Percentiles rank a stretch among this genome's conserved stretches.
Conservation (phyloP, 2,797 vertebrate species). For the Brachymystax lenok region DNA sequence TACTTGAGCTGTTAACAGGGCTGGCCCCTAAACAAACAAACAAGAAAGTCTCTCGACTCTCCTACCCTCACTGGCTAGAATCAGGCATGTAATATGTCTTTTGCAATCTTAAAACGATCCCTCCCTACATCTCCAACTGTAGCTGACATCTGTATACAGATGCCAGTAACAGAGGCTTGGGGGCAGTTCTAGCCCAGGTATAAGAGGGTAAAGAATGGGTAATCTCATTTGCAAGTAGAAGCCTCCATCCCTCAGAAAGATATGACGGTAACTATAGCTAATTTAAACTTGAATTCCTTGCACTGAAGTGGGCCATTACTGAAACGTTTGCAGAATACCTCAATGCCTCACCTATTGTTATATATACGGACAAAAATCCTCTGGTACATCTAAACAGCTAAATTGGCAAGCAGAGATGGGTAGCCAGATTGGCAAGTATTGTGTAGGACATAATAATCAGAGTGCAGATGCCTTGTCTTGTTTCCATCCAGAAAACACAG, state of each 20-base stretch:
- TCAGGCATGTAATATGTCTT: neutral
- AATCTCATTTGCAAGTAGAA: constrained; percentile 8
- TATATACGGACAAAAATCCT: constrained; percentile 9
- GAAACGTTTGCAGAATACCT: constrained; percentile 13
- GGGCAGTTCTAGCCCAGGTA: neutral
- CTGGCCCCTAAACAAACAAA: neutral
- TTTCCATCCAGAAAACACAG: neutral
- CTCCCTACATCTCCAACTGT: neutral
- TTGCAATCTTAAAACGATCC: neutral
- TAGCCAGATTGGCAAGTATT: neutral
- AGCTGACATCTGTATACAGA: too few relatives aligned
- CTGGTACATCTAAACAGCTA: constrained; percentile 1
- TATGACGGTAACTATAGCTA: constrained; percentile 9
- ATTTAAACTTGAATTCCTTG: constrained; percentile 1
- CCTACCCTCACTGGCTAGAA: neutral
- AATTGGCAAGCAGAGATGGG: constrained; percentile 10
- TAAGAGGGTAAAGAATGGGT: neutral
- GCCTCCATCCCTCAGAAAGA: constrained; percentile 1
- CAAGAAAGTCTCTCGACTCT: too few relatives aligned
- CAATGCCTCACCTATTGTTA: neutral
- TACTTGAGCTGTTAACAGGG: neutral
- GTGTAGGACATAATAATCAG: neutral
- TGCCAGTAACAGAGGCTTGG: neutral
- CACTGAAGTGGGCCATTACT: constrained; percentile 11
- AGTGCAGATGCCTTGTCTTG: neutral